Conservation (phyloP, 35 echinoderm and acorn worm species). For the Lytechinus pictus region DNA sequence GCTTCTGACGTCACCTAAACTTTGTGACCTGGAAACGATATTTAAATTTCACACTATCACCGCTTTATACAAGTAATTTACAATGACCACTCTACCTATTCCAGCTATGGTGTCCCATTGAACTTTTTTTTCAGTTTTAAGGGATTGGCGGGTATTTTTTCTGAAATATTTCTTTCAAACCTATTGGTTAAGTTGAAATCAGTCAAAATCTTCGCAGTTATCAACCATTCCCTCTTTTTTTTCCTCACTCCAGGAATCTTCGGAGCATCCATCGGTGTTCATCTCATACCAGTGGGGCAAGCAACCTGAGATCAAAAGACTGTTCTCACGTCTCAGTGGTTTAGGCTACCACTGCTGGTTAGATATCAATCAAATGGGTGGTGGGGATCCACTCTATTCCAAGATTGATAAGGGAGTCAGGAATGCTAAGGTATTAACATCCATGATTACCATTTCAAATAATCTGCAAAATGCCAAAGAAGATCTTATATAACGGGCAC, state of each 20-base stretch:
- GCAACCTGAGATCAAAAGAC: constrained; percentile 85
- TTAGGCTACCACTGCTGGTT: constrained; percentile 89
- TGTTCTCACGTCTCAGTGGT: constrained; percentile 73
- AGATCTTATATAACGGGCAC: too few species aligned
- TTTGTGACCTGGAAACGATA: too few species aligned
- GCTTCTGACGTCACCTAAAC: too few species aligned
- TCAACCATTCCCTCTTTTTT: neutral
- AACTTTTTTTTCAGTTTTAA: neutral
- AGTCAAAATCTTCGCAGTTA: neutral
- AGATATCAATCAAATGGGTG: constrained; percentile 96
- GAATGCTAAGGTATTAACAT: constrained; percentile 79
- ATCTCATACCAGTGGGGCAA: constrained; percentile 97
- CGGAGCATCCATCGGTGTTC: constrained; percentile 66
- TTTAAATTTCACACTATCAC: too few species aligned
- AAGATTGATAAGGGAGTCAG: constrained; percentile 93
- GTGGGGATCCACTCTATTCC: constrained; percentile 89
- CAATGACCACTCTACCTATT: too few species aligned
- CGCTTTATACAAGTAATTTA: too few species aligned
- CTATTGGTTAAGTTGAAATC: neutral
- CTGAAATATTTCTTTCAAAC: neutral
- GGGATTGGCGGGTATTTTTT: neutral
- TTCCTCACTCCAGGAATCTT: constrained; percentile 40
- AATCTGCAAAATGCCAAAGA: too few species aligned
- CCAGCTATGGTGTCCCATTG: neutral
- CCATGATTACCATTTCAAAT: too few species aligned